Evolutionary conservation across 1,140 invertebrate genomes (phyloP).

Genomic region (Bicyclus anynana): DNA sequence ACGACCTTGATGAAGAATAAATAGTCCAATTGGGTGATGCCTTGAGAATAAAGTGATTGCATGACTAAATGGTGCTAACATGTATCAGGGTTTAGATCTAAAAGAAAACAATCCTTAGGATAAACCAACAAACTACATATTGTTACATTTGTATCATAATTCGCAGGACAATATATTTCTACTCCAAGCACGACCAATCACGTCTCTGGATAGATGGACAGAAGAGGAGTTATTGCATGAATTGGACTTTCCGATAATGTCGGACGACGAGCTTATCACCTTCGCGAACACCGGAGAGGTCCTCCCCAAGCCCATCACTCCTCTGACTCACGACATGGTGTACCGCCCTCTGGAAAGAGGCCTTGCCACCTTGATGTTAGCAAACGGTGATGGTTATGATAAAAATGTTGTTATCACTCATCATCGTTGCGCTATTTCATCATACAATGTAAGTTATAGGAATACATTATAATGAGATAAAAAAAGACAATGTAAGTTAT

Average conservation of each 20-base stretch:
- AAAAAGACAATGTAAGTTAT: no score
- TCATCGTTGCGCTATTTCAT: constrained; percentile 64
- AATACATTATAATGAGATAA: no score
- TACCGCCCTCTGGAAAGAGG: constrained; percentile 28
- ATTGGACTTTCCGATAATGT: constrained; percentile 80
- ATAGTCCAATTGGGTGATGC: no score
- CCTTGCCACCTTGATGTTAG: constrained; percentile 27
- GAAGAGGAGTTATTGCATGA: constrained; percentile 87
- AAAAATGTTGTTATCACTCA: constrained; percentile 46
- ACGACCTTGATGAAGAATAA: no score
- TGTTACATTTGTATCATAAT: not conserved
- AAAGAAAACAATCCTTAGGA: no score
- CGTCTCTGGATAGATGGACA: constrained; percentile 82
- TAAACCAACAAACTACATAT: not conserved
- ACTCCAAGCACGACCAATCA: constrained; percentile 86
- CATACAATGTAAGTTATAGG: constrained; percentile 77
- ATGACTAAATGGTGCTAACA: no score
- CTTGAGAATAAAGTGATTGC: no score
- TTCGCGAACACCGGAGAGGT: constrained; percentile 81
- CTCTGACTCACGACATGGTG: constrained; percentile 48
- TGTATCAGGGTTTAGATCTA: no score
- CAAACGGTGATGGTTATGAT: constrained; percentile 39
- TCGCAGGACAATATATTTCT: constrained; percentile 79
- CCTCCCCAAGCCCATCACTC: constrained; percentile 53
- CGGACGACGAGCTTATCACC: constrained; percentile 74